Evolutionary conservation across 2,113 vertebrate genomes (phyloP), one percentile per base, ranked within the genome.

Genomic region (Rafetus swinhoei): DNA sequence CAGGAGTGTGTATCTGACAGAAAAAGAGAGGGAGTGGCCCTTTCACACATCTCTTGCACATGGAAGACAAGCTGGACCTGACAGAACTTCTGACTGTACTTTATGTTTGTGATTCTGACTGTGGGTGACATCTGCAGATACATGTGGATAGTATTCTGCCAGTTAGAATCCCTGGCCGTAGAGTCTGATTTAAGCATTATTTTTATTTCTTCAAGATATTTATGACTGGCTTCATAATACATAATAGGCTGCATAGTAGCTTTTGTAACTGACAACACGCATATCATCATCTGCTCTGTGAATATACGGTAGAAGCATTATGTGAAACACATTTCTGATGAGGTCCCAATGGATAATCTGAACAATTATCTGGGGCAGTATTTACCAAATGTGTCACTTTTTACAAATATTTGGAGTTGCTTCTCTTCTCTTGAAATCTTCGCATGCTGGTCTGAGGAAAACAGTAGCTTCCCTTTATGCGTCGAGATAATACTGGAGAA

Each of bases 311-410:
- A 95, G 91, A 79, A 93, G 85, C 79, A 89, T 52, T 95, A 96
- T 87, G 60, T 91, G 86, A 94, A 97, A 89, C 59, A 76, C 92
- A 39, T 91, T 97, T 97, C 92, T 90, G n/a, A 93, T 95, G 81
- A 53, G 56, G 54, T 96, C 93, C 91, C 94, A 92, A 84, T 87
- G 85, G 59, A 35, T 72, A 92, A 74, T 82, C 89, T 95, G 96
- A 96, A 92, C 90, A 92, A 94, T 96, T 95, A 96, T 86, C 16
- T 50, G 57, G 89, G 87, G 94, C 87, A 96, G 96, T 97, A 95
- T 97, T 97, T 97, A 96, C 93, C 92, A 97, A 97, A 97, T 92
- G 97, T 89, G 93, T 90, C 92, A 96, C 95, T 95, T 96, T 95
- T 94, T 84, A 94, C 89, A 53, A 92, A 95, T 87, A 76, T 92